Conservation (phyloP, 1,140 invertebrate species). For the Drosophila setifemur region DNA sequence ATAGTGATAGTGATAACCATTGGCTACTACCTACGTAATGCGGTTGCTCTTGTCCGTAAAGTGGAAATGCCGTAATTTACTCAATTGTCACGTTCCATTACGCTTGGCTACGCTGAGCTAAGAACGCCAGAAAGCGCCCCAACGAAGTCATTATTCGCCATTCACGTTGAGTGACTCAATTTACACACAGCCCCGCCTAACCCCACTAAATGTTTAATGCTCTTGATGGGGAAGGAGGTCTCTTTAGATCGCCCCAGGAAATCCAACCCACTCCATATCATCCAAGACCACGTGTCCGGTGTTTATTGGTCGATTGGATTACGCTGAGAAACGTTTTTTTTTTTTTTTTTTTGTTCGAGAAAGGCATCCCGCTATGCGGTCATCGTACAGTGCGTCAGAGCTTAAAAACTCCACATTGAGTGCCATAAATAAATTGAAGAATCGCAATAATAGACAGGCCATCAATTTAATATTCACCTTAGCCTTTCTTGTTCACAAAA, state of each 20-base stretch:
- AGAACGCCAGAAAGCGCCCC: constrained; percentile 18
- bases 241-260: constrained; percentile 7
- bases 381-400: constrained; percentile 10
- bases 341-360: background rate
- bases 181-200: constrained; percentile 7
- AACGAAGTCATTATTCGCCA: constrained; percentile 17
- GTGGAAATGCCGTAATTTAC: constrained; percentile 36
- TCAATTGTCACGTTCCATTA: constrained; percentile 45
- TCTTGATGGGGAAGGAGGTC: background rate
- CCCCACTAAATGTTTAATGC: background rate
- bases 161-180: constrained; percentile 35
- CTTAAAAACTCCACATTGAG: background rate
- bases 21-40: constrained; percentile 16
- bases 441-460: background rate
- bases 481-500: too few relatives aligned
- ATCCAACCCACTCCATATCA: constrained; percentile 1
- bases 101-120: constrained; percentile 29
- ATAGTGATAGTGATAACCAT: background rate
- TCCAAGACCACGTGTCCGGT: constrained; percentile 17
- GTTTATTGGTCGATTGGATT: constrained; percentile 16
- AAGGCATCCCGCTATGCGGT: background rate
- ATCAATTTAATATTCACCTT: too few relatives aligned
- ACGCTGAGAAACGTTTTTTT: constrained; percentile 1
- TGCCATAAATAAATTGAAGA: background rate
- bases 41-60: constrained; percentile 1